phyloP scores from a whole-genome alignment of 2,888 invertebrate genomes.

The Gastracanthus pulcherrimus region DNA sequence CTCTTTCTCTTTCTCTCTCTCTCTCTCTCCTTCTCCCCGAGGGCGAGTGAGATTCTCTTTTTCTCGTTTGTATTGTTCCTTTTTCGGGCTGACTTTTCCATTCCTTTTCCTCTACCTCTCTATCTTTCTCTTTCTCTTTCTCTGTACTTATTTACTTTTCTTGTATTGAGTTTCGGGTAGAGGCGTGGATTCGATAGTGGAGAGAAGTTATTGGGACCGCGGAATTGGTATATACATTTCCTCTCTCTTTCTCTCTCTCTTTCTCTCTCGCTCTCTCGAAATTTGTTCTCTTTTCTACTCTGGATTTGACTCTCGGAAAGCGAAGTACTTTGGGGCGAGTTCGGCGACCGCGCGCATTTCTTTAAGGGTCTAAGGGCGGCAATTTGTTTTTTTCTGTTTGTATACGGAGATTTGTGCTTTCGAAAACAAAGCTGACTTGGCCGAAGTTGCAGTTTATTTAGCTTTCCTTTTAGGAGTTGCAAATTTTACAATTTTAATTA shows the following conservation, averaged over 20 bases:
- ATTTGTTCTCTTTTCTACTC: neutral
- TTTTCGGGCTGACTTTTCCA: constrained; percentile 9
- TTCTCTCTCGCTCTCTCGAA: too few relatives aligned
- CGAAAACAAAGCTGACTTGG: neutral
- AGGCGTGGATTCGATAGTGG: constrained; percentile 33
- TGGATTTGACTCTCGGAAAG: constrained; percentile 24
- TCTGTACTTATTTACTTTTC: constrained; percentile 45
- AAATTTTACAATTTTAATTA: too few relatives aligned
- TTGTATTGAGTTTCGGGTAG: constrained; percentile 17
- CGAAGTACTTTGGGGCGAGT: constrained; percentile 14
- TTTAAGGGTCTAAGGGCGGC: neutral
- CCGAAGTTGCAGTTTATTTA: too few relatives aligned
- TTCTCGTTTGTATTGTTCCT: constrained; percentile 17
- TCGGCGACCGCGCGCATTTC: neutral
- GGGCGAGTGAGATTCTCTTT: too few relatives aligned
- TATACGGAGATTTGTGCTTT: neutral
- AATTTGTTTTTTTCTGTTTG: constrained; percentile 9
- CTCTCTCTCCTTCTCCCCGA: neutral
- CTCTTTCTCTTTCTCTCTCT: neutral
- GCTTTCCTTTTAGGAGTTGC: too few relatives aligned
- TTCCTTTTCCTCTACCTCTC: neutral
- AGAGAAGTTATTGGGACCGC: constrained; percentile 24
- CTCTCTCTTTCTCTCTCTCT: neutral
- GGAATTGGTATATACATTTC: neutral
- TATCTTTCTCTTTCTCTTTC: neutral